phyloP scores from a whole-genome alignment of 2,113 vertebrate genomes.

The Silurus meridionalis region DNA sequence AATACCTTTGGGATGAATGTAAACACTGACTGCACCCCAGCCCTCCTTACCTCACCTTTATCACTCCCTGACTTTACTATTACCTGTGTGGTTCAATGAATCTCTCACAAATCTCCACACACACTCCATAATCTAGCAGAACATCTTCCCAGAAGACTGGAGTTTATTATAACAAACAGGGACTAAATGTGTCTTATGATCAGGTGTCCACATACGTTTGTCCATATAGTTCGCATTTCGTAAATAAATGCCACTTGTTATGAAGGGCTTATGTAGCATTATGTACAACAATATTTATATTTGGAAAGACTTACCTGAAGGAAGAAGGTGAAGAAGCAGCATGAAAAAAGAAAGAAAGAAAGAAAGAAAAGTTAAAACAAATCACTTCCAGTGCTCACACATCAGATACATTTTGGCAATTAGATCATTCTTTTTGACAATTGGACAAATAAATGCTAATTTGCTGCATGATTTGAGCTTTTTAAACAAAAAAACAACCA shows the following conservation, averaged over 20 bases:
- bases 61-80: too few relatives aligned
- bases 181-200: too few relatives aligned
- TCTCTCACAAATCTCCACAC: too few relatives aligned
- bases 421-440: neutral
- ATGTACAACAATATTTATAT: neutral
- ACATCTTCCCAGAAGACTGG: too few relatives aligned
- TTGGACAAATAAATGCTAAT: neutral
- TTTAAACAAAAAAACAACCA: neutral
- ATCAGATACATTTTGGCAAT: neutral
- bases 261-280: neutral
- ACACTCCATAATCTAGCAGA: too few relatives aligned
- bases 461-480: neutral
- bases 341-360: neutral
- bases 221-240: too few relatives aligned
- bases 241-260: neutral
- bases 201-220: too few relatives aligned
- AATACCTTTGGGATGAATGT: too few relatives aligned
- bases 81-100: too few relatives aligned
- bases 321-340: neutral
- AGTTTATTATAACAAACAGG: too few relatives aligned
- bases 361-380: neutral
- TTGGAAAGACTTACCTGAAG: conserved; percentile 44
- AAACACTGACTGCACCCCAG: too few relatives aligned
- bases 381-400: neutral
- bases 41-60: too few relatives aligned